Base-by-base conservation (phyloP, 2,888 invertebrate species). In the Chironomus tentans region DNA sequence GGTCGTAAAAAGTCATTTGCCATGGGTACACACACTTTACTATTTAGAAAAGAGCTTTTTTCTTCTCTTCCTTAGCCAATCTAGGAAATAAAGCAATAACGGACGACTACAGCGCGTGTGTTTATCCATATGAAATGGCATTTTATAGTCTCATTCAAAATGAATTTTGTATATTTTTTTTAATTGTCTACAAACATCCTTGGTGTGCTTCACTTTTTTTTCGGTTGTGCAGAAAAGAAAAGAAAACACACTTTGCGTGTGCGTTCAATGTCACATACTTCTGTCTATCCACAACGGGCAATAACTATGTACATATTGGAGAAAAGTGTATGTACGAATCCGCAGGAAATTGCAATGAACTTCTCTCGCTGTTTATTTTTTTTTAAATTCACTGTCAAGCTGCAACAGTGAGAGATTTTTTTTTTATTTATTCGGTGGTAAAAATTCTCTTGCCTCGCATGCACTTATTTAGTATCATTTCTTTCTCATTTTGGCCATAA, bases 301-400 rank as follows among this genome's bases (percentile, higher is more conserved):
- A 7, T 56, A 56, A 56, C n/a, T 38, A 38, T 38, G 3, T 50
- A n/a, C 50, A 50, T 15, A 15, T 15, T n/a, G 50, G 50, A 50
- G 28, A 28, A 28, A 28, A 28, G 28, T 28, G 28, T 28, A 38
- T 56, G 56, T 56, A 56, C 65, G 65, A 65, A 65, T 65, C 65
- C 24, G 65, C 65, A 65, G 65, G 65, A 65, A 65, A 24, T 65
- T 22, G 65, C 65, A 65, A 65, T 65, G 65, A 65, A 65, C 65
- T 65, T 65, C 18, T 62, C 18, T 24, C 18, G n/a, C n/a, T 56
- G 18, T 18, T 15, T 0, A 3, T 24, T 24, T 4, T 28, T 24
- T 28, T 28, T 28, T 4, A 28, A 38, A 38, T 65, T 65, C 65
- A 65, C 65, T 65, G 65, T 65, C 65, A 65, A 65, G 22, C 24